phyloP scores from a whole-genome alignment of 2,888 invertebrate genomes.

The Megalurothrips usitatus region DNA sequence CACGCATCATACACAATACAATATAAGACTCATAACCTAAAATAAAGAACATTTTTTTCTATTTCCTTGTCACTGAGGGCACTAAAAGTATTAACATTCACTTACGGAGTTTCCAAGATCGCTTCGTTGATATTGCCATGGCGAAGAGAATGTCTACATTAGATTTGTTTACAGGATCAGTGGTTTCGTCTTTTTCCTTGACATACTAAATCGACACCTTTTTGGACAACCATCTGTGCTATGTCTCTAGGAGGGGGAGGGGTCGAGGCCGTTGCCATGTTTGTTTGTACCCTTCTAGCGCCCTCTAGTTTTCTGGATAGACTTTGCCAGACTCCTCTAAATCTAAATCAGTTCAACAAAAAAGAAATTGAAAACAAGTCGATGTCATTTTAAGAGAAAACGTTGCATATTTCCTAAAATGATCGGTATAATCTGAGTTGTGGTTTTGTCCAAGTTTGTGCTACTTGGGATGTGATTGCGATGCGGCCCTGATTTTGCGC shows the following conservation, averaged over 20 bases:
- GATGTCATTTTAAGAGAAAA: background rate
- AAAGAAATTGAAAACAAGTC: background rate
- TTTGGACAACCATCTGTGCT: background rate
- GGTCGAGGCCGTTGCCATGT: background rate
- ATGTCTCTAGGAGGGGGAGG: background rate
- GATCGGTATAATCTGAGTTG: too few species aligned
- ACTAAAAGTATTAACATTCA: conserved; percentile 40
- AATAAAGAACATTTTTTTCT: conserved; percentile 29
- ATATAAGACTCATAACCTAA: conserved; percentile 23
- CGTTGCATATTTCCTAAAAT: background rate
- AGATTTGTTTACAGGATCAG: conserved; percentile 21
- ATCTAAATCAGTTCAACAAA: background rate
- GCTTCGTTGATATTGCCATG: conserved; percentile 52
- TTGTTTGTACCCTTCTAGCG: background rate
- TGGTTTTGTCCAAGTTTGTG: too few species aligned
- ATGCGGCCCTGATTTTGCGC: too few species aligned
- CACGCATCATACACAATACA: too few species aligned
- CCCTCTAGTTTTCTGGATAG: background rate
- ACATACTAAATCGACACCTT: conserved; percentile 30
- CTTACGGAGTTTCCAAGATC: conserved; percentile 83
- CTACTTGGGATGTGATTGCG: too few species aligned
- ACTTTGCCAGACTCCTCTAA: background rate
- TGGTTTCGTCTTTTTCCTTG: conserved; percentile 29
- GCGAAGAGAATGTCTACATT: background rate
- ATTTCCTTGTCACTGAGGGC: background rate